A percentile compares a stretch with the other conserved stretches of the same genome.
Evolutionary conservation across 64 coral and sea anemone species (phyloP).

Genomic region (Dendronephthya gigantea): DNA sequence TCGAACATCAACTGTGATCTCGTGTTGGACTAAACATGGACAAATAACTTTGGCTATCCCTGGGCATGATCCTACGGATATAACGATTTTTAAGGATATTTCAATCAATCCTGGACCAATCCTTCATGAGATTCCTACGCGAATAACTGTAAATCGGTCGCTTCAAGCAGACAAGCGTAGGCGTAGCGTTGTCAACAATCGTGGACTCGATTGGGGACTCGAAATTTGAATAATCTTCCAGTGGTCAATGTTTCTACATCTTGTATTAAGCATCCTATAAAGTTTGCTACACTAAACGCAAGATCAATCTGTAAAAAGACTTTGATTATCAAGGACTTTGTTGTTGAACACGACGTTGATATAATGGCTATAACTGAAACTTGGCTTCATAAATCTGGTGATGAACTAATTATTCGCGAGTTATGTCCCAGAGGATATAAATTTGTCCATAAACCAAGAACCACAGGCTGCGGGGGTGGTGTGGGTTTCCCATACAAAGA

Average conservation of each 20-base stretch:
- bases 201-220: too few species aligned
- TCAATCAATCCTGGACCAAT: too few species aligned
- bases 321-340: constrained; percentile 4
- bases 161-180: too few species aligned
- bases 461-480: constrained; percentile 8
- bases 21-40: too few species aligned
- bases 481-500: constrained; percentile 14
- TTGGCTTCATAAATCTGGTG: background rate
- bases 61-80: too few species aligned
- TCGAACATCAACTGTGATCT: too few species aligned
- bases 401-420: constrained; percentile 6
- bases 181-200: too few species aligned
- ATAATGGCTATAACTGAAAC: background rate
- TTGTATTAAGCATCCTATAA: background rate
- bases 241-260: background rate
- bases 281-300: background rate
- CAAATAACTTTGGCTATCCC: too few species aligned
- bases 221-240: background rate
- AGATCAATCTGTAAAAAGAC: constrained; percentile 15
- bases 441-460: constrained; percentile 16
- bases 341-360: background rate
- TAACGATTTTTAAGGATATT: too few species aligned
- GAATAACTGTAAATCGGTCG: too few species aligned
- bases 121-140: too few species aligned
- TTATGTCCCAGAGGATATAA: constrained; percentile 15